phyloP scores from a whole-genome alignment of 2,888 invertebrate species.

The Cerceris rybyensis region DNA sequence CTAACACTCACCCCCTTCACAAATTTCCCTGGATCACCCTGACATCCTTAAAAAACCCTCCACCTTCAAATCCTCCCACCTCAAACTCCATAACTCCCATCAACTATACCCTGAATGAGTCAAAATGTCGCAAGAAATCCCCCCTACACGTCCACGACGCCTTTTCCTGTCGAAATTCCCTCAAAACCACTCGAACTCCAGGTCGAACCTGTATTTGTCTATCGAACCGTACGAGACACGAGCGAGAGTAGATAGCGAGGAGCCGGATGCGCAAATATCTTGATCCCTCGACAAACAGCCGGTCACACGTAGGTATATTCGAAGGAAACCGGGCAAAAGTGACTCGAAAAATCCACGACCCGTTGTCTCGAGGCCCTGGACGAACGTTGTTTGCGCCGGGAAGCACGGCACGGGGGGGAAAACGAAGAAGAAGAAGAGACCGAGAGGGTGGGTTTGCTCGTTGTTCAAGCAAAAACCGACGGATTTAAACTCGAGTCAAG shows the following conservation, averaged over 20 bases:
- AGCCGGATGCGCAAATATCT: constrained; percentile 64
- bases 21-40: too few relatives aligned
- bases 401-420: constrained; percentile 5
- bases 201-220: constrained; percentile 41
- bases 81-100: too few relatives aligned
- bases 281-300: constrained; percentile 70
- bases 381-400: constrained; percentile 64
- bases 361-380: constrained; percentile 59
- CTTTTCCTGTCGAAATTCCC: constrained; percentile 11
- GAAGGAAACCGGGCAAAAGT: constrained; percentile 46
- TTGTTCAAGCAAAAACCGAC: constrained; percentile 64
- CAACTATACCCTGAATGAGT: too few relatives aligned
- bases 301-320: constrained; percentile 63
- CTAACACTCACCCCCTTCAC: too few relatives aligned
- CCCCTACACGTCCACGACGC: neutral
- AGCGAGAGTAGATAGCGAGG: constrained; percentile 42
- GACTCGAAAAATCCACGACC: constrained; percentile 56
- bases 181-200: neutral
- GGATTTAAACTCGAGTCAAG: constrained; percentile 75
- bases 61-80: too few relatives aligned
- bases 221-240: constrained; percentile 45
- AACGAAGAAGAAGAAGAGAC: constrained; percentile 6
- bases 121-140: too few relatives aligned
- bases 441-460: constrained; percentile 35
- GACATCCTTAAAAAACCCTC: too few relatives aligned